Percentiles rank a stretch among this genome's conserved stretches.
phyloP scores from a whole-genome alignment of 2,113 vertebrate species.

The Gasterosteus aculeatus region DNA sequence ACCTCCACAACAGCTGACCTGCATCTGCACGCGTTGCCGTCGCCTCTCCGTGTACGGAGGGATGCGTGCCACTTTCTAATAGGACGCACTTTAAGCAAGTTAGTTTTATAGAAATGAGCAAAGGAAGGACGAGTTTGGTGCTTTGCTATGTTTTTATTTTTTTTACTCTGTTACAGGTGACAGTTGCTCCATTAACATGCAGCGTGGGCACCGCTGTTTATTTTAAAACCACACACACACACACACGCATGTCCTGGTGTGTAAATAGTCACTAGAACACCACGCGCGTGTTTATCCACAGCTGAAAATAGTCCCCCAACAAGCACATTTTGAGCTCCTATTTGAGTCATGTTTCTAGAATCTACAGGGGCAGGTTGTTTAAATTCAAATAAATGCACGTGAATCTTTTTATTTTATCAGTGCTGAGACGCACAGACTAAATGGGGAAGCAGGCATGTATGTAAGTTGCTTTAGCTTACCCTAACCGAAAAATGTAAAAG shows the following conservation, averaged over 20 bases:
- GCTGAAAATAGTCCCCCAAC: background rate
- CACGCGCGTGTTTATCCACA: slow-evolving; percentile 7
- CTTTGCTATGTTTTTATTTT: background rate
- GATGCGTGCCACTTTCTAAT: background rate
- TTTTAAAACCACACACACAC: background rate
- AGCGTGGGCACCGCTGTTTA: background rate
- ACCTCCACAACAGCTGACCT: slow-evolving; percentile 51
- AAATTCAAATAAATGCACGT: background rate
- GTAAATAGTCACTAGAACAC: background rate
- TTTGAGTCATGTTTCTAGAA: background rate
- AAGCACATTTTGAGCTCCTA: background rate
- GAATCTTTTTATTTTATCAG: background rate
- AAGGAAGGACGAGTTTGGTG: background rate
- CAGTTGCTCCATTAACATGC: background rate
- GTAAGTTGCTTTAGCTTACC: background rate
- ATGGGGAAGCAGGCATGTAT: background rate
- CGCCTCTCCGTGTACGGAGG: background rate
- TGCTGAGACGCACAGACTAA: background rate
- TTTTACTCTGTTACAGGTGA: background rate
- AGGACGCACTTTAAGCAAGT: background rate
- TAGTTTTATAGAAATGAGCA: background rate
- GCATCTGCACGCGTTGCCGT: slow-evolving; percentile 7
- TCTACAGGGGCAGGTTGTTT: no score
- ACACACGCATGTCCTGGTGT: background rate
- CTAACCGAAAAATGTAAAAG: background rate